These are phyloP conservation scores for Conus betulinus DNA, from an alignment of 1,140 invertebrate species.

Conservation along the genomic window DNA sequence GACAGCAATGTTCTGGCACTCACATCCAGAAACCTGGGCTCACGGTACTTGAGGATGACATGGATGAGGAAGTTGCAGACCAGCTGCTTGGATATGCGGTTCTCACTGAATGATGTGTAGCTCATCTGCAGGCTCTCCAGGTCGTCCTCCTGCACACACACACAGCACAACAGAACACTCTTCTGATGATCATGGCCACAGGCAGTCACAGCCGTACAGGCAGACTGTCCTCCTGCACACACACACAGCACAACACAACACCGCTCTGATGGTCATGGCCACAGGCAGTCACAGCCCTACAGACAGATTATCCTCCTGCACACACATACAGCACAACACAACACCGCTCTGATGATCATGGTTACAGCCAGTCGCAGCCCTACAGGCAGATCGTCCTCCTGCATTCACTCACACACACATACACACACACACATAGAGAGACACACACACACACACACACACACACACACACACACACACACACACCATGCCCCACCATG, in stretches of 20 bases:
- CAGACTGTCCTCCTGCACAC: not conserved
- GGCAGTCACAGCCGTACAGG: not conserved
- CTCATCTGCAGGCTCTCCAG: conserved; percentile 73
- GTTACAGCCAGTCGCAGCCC: too few relatives aligned
- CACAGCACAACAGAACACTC: not conserved
- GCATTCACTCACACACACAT: too few relatives aligned
- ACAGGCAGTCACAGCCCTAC: not conserved
- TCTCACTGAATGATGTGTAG: conserved; percentile 74
- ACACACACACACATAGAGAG: too few relatives aligned
- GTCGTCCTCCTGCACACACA: conserved; percentile 68
- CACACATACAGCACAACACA: not conserved
- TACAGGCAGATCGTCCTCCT: too few relatives aligned
- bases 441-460: too few relatives aligned
- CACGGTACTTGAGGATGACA: conserved; percentile 70
- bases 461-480: too few relatives aligned
- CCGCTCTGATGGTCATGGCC: not conserved
- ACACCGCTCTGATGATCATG: not conserved
- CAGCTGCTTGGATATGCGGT: conserved; percentile 67
- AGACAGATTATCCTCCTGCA: not conserved
- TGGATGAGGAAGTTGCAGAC: conserved; percentile 71
- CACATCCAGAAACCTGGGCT: conserved; percentile 73
- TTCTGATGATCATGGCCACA: not conserved
- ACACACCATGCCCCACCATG: too few relatives aligned
- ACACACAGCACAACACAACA: conserved; percentile 1
- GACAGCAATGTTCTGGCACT: conserved; percentile 30